Evolutionary conservation across 2,797 vertebrate species (phyloP), one percentile per base, ranked within the genome.

Genomic region (Molossus alvarezi): DNA sequence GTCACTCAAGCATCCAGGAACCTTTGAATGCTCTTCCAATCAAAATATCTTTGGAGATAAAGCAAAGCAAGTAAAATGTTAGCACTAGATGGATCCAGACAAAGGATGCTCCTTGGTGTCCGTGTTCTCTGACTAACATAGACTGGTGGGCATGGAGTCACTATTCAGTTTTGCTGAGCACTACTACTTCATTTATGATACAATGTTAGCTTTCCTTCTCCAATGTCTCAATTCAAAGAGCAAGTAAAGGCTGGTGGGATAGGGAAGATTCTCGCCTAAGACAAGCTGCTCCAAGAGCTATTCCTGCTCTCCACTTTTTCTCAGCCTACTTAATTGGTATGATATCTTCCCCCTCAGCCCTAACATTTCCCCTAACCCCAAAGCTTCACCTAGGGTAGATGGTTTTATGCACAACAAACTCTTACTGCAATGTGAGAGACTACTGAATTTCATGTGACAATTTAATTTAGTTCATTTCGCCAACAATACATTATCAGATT

Each of bases 381-480:
- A 58, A 85, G 67, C 57, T 94, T 85, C 84, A 41, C 69, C 29
- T 33, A 93, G 48, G 33, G 25, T 51, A 83, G 33, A 53, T 73
- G 79, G 51, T 60, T 65, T 89, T 71, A 60, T 73, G 20, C 20
- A 37, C 75, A 86, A 67, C 48, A 83, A 92, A 86, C 12, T 81
- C 10, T 5, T 62, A 73, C 17, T 73, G 37, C 10, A 10, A 9
- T 60, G n/a, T 90, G 51, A 90, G 55, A 77, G 21, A 81, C 37
- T 60, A 33, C 75, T 73, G 91, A 82, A 90, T 92, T 97, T 85
- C 27, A 64, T 1, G 23, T 5, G n/a, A 84, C 33, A 84, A 91
- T 95, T 85, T 88, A 75, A 86, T 73, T 73, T 48, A 69, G 73
- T 77, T 72, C 60, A 76, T 55, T 57, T 94, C 93, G 48, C 45